These are phyloP conservation scores for Cyclopterus lumpus DNA, from an alignment of 2,797 vertebrate genomes.

Conservation along the genomic window DNA sequence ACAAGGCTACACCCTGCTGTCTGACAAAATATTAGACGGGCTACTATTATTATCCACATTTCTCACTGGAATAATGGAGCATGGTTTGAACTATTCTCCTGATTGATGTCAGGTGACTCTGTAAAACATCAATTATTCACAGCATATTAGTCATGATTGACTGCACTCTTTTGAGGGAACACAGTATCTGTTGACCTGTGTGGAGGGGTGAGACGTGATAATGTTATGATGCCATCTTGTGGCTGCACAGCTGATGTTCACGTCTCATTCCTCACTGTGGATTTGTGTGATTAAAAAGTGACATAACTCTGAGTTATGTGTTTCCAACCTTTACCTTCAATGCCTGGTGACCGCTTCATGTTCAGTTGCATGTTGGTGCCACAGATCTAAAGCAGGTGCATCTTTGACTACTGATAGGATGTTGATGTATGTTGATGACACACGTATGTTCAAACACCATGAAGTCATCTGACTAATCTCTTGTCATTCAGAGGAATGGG, in stretches of 20 bases:
- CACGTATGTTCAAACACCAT: neutral
- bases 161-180: conserved; percentile 52
- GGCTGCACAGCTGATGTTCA: conserved; percentile 20
- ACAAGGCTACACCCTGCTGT: conserved; percentile 21
- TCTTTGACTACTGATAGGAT: neutral
- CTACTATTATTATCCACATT: conserved; percentile 34
- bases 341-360: neutral
- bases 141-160: conserved; percentile 66
- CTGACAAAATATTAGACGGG: conserved; percentile 30
- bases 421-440: neutral
- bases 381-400: neutral
- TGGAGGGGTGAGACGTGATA: neutral
- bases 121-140: conserved; percentile 77
- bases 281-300: neutral
- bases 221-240: conserved; percentile 58
- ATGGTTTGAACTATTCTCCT: conserved; percentile 33
- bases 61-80: conserved; percentile 13
- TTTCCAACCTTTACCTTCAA: neutral
- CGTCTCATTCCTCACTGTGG: neutral
- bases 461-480: neutral
- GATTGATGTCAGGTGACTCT: conserved; percentile 50
- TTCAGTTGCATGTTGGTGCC: neutral
- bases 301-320: neutral
- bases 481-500: neutral
- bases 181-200: conserved; percentile 54